Evolutionary conservation across 2,888 invertebrate species (phyloP).

Genomic region (Muscina levida): DNA sequence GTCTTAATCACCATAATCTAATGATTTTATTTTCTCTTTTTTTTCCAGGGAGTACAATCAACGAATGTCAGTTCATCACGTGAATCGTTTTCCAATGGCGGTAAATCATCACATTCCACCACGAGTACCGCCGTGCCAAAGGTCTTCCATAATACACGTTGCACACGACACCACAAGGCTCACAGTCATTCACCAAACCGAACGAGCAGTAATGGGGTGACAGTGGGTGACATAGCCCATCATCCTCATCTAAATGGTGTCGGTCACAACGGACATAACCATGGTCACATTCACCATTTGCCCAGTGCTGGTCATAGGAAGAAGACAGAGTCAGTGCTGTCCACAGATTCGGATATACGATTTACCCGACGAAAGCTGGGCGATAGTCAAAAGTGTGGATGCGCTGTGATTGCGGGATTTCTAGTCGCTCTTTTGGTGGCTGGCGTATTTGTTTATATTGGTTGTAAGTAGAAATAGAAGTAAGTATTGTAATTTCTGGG

Average conservation of each 20-base stretch:
- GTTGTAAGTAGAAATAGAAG: constrained; percentile 82
- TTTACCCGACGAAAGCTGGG: constrained; percentile 92
- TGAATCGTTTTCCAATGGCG: constrained; percentile 60
- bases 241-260: constrained; percentile 58
- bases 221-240: constrained; percentile 45
- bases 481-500: no score
- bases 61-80: constrained; percentile 68
- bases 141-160: constrained; percentile 78
- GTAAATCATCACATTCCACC: constrained; percentile 63
- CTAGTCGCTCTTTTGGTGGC: constrained; percentile 89
- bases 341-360: constrained; percentile 93
- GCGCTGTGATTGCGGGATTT: constrained; percentile 91
- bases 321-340: constrained; percentile 88
- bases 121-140: constrained; percentile 70
- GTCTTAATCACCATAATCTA: background rate
- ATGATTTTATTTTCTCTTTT: background rate
- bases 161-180: constrained; percentile 77
- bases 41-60: constrained; percentile 67
- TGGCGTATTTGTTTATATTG: constrained; percentile 84
- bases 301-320: constrained; percentile 71
- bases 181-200: constrained; percentile 72
- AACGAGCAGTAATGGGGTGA: constrained; percentile 49
- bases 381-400: constrained; percentile 92
- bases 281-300: constrained; percentile 68
- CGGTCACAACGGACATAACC: constrained; percentile 44